phyloP scores from a whole-genome alignment of 2,888 invertebrate species.

The Drosophila demipolita region DNA sequence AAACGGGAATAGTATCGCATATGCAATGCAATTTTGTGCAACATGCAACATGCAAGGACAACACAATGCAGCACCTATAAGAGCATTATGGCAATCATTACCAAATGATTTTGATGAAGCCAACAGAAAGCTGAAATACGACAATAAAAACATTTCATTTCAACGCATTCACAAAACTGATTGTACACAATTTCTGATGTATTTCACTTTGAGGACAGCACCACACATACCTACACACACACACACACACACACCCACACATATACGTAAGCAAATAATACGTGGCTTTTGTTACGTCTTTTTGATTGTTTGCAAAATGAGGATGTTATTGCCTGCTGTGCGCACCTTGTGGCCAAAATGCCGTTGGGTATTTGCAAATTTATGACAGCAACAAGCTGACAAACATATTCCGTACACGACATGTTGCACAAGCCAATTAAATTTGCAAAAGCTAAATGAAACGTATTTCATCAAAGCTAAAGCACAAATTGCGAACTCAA shows the following conservation, averaged over 20 bases:
- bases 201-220: not conserved
- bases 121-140: not conserved
- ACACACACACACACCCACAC: slow-evolving; percentile 2
- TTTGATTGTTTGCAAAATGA: slow-evolving; percentile 22
- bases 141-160: slow-evolving; percentile 28
- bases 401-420: slow-evolving; percentile 37
- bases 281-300: slow-evolving; percentile 38
- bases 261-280: slow-evolving; percentile 33
- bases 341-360: slow-evolving; percentile 16
- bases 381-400: slow-evolving; percentile 43
- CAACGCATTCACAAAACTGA: slow-evolving; percentile 26
- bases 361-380: slow-evolving; percentile 46
- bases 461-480: slow-evolving; percentile 14
- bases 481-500: slow-evolving; percentile 29
- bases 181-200: slow-evolving; percentile 9
- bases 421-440: slow-evolving; percentile 37
- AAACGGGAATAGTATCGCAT: slow-evolving; percentile 1
- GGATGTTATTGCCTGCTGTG: slow-evolving; percentile 2
- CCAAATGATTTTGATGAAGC: slow-evolving; percentile 22
- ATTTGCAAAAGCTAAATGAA: slow-evolving; percentile 28
- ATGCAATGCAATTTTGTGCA: slow-evolving; percentile 35
- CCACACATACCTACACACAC: slow-evolving; percentile 4
- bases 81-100: slow-evolving; percentile 44
- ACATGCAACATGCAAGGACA: not conserved
- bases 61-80: slow-evolving; percentile 17